phyloP scores from a whole-genome alignment of 35 echinoderm and acorn worm species.

The Amphiura filiformis region DNA sequence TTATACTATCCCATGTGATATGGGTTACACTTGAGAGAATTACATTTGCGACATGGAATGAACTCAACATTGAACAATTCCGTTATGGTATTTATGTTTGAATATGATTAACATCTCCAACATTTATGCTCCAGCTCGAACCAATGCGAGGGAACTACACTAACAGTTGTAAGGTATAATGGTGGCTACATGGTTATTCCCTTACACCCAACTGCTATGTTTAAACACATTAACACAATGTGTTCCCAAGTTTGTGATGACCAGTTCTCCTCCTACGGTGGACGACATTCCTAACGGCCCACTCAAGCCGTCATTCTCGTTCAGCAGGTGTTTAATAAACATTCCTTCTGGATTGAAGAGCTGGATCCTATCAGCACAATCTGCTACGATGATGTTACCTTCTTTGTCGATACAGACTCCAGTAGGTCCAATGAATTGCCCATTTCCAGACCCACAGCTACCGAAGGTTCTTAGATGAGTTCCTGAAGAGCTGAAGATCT shows the following conservation, averaged over 20 bases:
- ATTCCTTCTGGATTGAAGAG: slow-evolving; percentile 84
- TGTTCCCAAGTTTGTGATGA: slow-evolving; percentile 95
- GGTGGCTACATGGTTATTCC: too few relatives aligned
- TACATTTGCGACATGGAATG: too few relatives aligned
- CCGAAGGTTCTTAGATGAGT: slow-evolving; percentile 85
- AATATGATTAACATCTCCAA: too few relatives aligned
- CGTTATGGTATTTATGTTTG: too few relatives aligned
- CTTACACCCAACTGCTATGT: slow-evolving; percentile 87
- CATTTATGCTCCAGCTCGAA: too few relatives aligned
- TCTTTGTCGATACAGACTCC: slow-evolving; percentile 92
- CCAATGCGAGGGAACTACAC: too few relatives aligned
- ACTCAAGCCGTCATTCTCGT: slow-evolving; percentile 89
- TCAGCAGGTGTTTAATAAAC: slow-evolving; percentile 76
- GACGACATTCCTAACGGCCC: slow-evolving; percentile 86
- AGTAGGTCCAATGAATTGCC: slow-evolving; percentile 97
- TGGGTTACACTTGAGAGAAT: too few relatives aligned
- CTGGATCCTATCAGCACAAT: slow-evolving; percentile 95
- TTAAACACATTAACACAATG: slow-evolving; percentile 98
- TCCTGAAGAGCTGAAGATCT: slow-evolving; percentile 84
- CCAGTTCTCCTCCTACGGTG: slow-evolving; percentile 71
- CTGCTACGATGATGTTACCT: slow-evolving; percentile 95
- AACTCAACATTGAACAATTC: too few relatives aligned
- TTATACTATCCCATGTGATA: too few relatives aligned
- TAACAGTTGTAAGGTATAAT: too few relatives aligned
- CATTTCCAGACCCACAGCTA: slow-evolving; percentile 84